These are phyloP conservation scores for Ruditapes philippinarum DNA, from an alignment of 1,140 invertebrate genomes.

Conservation along the genomic window DNA sequence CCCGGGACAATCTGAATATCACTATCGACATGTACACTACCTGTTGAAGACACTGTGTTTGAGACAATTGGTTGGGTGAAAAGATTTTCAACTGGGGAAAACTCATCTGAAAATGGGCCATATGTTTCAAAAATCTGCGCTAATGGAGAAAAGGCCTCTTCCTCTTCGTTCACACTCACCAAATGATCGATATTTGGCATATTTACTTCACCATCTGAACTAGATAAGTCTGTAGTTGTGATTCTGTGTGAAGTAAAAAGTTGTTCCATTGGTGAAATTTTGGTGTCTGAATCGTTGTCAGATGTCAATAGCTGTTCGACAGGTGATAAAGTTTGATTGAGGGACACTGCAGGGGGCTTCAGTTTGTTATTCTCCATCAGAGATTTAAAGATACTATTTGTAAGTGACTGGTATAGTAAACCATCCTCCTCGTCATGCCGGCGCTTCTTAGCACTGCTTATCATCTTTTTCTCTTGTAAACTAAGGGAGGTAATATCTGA, in stretches of 20 bases:
- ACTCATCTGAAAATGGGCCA: not conserved
- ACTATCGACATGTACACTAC: not conserved
- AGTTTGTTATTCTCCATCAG: not conserved
- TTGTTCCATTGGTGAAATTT: not conserved
- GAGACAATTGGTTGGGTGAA: not conserved
- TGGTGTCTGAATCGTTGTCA: not conserved
- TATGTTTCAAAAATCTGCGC: not conserved
- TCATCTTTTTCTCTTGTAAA: constrained; percentile 2
- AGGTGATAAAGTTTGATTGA: not conserved
- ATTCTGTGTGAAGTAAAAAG: not conserved
- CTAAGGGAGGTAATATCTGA: constrained; percentile 44
- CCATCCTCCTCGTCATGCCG: constrained; percentile 35
- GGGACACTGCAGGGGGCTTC: not conserved
- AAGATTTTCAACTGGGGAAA: constrained; percentile 10
- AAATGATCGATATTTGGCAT: too few relatives aligned
- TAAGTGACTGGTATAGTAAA: constrained; percentile 33
- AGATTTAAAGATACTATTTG: constrained; percentile 41
- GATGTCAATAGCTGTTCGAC: not conserved
- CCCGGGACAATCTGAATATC: not conserved
- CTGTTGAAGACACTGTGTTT: not conserved
- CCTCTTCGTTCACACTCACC: not conserved
- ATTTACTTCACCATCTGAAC: not conserved
- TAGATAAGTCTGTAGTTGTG: not conserved
- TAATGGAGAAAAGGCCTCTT: not conserved
- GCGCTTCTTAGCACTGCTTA: not conserved